These are phyloP conservation scores for Pyrgilauda ruficollis DNA, from an alignment of 2,113 vertebrate species.

Conservation along the genomic window DNA sequence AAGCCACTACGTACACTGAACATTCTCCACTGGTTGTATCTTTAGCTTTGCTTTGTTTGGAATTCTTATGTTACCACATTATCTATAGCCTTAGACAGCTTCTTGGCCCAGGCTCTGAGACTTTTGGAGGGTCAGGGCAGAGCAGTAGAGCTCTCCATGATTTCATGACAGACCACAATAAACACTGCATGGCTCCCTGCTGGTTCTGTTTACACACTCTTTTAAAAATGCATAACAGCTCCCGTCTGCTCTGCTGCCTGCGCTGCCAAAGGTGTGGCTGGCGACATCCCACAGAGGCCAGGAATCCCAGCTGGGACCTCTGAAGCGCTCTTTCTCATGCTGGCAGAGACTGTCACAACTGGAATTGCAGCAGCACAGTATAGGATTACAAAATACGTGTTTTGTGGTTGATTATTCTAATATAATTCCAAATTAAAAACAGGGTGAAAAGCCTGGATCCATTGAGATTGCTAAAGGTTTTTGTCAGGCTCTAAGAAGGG, in stretches of 20 bases:
- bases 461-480: neutral
- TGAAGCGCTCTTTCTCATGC: neutral
- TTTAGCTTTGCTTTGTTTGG: slow-evolving; percentile 17
- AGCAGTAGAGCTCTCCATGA: slow-evolving; percentile 4
- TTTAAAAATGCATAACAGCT: neutral
- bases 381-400: fast-evolving
- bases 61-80: slow-evolving; percentile 13
- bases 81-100: slow-evolving; percentile 27
- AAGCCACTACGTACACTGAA: neutral
- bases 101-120: slow-evolving; percentile 43
- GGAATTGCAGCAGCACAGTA: neutral
- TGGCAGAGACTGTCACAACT: neutral
- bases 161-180: slow-evolving; percentile 59
- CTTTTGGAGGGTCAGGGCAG: neutral
- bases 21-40: neutral
- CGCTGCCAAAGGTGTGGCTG: neutral
- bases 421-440: neutral
- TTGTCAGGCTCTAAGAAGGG: neutral
- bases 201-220: slow-evolving; percentile 44
- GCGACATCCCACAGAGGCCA: neutral
- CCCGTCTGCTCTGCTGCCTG: neutral
- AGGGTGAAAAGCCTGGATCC: neutral
- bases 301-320: neutral
- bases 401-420: neutral
- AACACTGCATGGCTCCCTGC: neutral